phyloP scores from a whole-genome alignment of 2,888 invertebrate species.

The Hemistola chrysoprasaria region DNA sequence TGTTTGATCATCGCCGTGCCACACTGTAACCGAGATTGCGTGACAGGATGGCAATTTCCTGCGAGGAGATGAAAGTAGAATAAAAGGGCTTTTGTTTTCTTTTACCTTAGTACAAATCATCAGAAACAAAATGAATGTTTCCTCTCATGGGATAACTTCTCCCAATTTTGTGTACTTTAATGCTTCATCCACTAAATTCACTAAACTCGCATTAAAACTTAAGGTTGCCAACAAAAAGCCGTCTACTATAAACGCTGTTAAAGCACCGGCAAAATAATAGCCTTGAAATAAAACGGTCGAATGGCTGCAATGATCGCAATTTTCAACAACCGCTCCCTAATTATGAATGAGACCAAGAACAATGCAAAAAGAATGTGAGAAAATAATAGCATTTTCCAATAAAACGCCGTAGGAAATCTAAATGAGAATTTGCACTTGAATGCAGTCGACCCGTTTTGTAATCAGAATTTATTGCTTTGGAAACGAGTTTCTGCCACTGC shows the following conservation, averaged over 20 bases:
- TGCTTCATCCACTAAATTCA: slow-evolving; percentile 2
- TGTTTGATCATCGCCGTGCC: slow-evolving; percentile 13
- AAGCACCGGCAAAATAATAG: slow-evolving; percentile 4
- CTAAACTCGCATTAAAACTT: slow-evolving; percentile 1
- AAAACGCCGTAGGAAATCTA: slow-evolving; percentile 39
- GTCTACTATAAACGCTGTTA: slow-evolving; percentile 2
- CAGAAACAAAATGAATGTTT: slow-evolving; percentile 1
- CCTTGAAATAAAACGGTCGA: slow-evolving; percentile 4
- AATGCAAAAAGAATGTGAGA: slow-evolving; percentile 28
- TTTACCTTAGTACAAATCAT: slow-evolving; percentile 2
- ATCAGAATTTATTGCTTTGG: slow-evolving; percentile 59
- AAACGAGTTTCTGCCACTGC: slow-evolving; percentile 47
- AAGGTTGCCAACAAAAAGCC: slow-evolving; percentile 4
- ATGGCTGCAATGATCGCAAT: slow-evolving; percentile 11
- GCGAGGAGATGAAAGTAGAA: slow-evolving; percentile 29
- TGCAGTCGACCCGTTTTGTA: slow-evolving; percentile 48
- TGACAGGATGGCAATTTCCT: slow-evolving; percentile 30
- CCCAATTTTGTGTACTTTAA: not conserved
- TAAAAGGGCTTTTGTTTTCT: slow-evolving; percentile 22
- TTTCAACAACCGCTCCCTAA: slow-evolving; percentile 19
- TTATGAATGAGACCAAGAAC: slow-evolving; percentile 24
- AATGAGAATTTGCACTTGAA: slow-evolving; percentile 56
- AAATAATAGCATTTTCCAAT: slow-evolving; percentile 29
- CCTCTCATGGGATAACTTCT: not conserved
- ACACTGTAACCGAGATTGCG: slow-evolving; percentile 15